Conservation (phyloP, 2,888 invertebrate species). For the Biston betularia region DNA sequence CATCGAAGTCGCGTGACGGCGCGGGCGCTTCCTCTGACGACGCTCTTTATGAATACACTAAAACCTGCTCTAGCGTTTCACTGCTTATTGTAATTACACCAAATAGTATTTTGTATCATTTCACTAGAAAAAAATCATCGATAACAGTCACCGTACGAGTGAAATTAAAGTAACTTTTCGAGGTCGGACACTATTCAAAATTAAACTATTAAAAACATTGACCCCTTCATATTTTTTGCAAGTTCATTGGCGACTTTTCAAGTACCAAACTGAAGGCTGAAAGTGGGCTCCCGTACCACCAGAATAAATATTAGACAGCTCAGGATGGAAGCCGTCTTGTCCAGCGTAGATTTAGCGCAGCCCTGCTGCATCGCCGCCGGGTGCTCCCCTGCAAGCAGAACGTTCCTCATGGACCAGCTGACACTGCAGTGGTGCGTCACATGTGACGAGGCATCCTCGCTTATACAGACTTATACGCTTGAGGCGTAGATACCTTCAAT, state of each 20-base stretch:
- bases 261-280: constrained; percentile 64
- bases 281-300: constrained; percentile 56
- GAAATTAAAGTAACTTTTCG: neutral
- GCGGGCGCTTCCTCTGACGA: no score
- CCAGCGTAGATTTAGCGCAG: constrained; percentile 72
- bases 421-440: no score
- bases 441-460: no score
- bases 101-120: no score
- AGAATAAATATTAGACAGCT: constrained; percentile 63
- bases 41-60: no score
- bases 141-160: no score
- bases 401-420: neutral
- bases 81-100: no score
- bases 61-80: no score
- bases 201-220: neutral
- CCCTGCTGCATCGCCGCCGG: constrained; percentile 84
- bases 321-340: constrained; percentile 64
- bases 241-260: constrained; percentile 52
- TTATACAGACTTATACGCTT: no score
- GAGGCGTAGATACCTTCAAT: no score
- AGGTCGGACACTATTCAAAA: neutral
- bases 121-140: no score
- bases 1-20: no score
- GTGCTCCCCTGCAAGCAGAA: constrained; percentile 68
- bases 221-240: neutral